These are phyloP conservation scores for Agapornis roseicollis DNA, from an alignment of 2,113 vertebrate genomes.

Conservation along the genomic window DNA sequence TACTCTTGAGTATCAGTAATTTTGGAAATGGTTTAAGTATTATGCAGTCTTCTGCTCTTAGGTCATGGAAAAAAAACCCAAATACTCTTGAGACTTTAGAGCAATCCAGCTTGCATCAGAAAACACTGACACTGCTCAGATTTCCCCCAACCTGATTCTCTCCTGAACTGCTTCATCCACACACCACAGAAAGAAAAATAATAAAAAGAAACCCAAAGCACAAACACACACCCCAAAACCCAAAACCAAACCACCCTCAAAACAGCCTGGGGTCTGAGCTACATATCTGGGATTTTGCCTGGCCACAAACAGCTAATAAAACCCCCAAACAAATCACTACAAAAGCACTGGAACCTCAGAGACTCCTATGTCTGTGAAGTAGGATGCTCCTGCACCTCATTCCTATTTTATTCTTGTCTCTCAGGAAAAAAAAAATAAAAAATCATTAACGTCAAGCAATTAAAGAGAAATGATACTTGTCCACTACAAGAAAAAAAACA, in stretches of 20 bases:
- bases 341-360: background rate
- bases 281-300: background rate
- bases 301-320: background rate
- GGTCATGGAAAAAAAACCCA: background rate
- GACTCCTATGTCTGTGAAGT: background rate
- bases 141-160: background rate
- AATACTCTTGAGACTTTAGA: background rate
- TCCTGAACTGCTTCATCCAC: background rate
- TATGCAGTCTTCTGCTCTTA: background rate
- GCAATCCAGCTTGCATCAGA: background rate
- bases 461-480: background rate
- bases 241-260: background rate
- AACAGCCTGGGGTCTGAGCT: background rate
- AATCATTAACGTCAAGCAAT: background rate
- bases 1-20: background rate
- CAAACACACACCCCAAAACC: background rate
- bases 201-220: background rate
- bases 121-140: background rate
- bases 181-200: background rate
- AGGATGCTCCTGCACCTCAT: background rate
- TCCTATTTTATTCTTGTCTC: background rate
- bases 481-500: background rate
- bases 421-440: background rate
- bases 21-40: background rate
- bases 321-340: background rate